phyloP scores from a whole-genome alignment of 2,888 invertebrate genomes.

The Pasiphila rectangulata region DNA sequence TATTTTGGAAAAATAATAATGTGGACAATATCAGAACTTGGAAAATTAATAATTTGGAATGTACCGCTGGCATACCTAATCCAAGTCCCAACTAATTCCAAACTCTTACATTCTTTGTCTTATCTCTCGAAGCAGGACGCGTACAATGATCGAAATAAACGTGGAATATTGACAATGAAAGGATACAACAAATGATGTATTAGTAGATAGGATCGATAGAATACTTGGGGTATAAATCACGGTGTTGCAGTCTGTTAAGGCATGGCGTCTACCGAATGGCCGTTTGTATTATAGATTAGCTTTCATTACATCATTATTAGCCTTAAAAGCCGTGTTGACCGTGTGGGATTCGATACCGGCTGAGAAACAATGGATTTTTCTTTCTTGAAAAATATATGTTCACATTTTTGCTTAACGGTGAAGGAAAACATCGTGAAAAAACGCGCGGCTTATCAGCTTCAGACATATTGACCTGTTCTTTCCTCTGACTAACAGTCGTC shows the following conservation, averaged over 20 bases:
- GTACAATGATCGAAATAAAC: constrained; percentile 30
- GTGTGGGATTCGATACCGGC: too few relatives aligned
- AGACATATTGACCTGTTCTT: too few relatives aligned
- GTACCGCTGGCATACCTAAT: too few relatives aligned
- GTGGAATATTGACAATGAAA: constrained; percentile 35
- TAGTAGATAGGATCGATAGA: constrained; percentile 34
- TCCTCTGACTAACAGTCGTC: too few relatives aligned
- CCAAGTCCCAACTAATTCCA: constrained; percentile 2
- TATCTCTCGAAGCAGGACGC: constrained; percentile 25
- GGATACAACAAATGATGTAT: constrained; percentile 38
- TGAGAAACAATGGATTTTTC: too few relatives aligned
- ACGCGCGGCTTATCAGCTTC: too few relatives aligned
- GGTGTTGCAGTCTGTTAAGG: constrained; percentile 24
- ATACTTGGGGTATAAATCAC: constrained; percentile 35
- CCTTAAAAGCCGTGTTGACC: background rate
- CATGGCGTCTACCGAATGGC: constrained; percentile 11
- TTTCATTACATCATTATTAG: background rate
- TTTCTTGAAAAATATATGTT: too few relatives aligned
- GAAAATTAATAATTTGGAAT: too few relatives aligned
- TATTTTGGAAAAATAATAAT: too few relatives aligned
- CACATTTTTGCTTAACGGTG: too few relatives aligned
- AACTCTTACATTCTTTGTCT: constrained; percentile 28
- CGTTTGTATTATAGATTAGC: background rate
- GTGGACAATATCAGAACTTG: too few relatives aligned
- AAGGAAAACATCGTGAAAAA: too few relatives aligned